Base-by-base conservation (phyloP, 2,113 vertebrate genomes). In the Gorsachius goisagi region DNA sequence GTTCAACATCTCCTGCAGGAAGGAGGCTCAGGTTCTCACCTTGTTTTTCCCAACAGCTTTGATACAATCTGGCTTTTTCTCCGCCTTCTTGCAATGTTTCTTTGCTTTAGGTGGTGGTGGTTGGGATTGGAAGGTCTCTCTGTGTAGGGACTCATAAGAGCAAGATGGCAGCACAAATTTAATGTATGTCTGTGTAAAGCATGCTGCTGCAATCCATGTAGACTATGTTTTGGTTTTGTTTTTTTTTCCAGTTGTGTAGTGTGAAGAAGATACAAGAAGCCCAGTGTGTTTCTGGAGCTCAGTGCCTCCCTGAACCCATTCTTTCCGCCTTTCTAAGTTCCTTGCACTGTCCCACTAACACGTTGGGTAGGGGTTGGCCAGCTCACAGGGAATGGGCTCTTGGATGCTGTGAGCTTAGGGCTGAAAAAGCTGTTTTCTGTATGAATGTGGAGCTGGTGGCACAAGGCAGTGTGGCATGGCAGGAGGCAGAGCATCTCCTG, bases 171-270 rank as follows among this genome's bases (percentile, higher is more conserved):
- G 37, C 64, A 77, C 32, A 30, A 49, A 23, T 30, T 53, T 49
- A 39, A 26, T 32, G 20, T 5, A 0, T 4, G 7, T 47, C 72
- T 28, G 30, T 77, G 53, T 53, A 53, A 44, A 53, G 26, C 11
- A 6, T 33, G 35, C 30, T 83, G 77, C 63, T 72, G 63, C 53
- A 44, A 4, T 39, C 7, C 39, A 9, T 12, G 28, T 24, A 47
- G 53, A 37, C 32, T 17, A 11, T 22, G 9, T 24, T 49, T 60
- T 50, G 19, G 6, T 1, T 35, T 24, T 15, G 15, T 24, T 28
- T 44, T 0, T 44, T 13, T 20, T 1, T 6, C 41, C 39, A 33
- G 1, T 12, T 68, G 14, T 3, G 3, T 11, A 6, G 24, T 9
- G 7, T 66, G 50, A 74, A 50, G 33, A n/a, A 39, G 21, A 3